Evolutionary conservation across 2,888 invertebrate genomes (phyloP).

Genomic region (Drosophila parthenogenetica): DNA sequence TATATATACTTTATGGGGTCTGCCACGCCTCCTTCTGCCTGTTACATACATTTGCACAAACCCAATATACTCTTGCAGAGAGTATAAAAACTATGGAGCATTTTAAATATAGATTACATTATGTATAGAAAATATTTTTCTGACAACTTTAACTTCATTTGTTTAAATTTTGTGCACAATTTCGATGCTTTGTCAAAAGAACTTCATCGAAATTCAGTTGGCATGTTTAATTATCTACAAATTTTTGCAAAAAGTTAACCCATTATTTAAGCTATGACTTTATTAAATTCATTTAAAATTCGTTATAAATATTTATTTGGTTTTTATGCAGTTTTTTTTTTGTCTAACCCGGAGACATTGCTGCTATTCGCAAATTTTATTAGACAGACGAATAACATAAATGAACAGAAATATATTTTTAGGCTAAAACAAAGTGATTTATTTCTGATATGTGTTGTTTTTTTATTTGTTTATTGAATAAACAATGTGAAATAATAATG

Average conservation of each 20-base stretch:
- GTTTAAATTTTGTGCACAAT: neutral
- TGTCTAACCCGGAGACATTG: neutral
- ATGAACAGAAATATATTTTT: slow-evolving; percentile 9
- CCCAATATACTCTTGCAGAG: no score
- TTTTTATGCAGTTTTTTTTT: neutral
- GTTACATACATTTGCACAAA: no score
- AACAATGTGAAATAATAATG: slow-evolving; percentile 6
- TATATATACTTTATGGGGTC: no score
- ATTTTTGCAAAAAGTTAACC: neutral
- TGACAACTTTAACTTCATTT: neutral
- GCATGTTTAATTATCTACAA: slow-evolving; percentile 1
- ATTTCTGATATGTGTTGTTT: slow-evolving; percentile 10
- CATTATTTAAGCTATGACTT: neutral
- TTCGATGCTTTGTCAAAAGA: neutral
- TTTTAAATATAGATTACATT: no score
- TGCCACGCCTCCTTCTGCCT: no score
- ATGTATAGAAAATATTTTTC: no score
- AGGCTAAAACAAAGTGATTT: slow-evolving; percentile 10
- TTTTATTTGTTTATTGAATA: slow-evolving; percentile 10
- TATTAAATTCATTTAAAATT: neutral
- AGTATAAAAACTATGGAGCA: no score
- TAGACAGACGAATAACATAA: slow-evolving; percentile 8
- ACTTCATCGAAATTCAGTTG: neutral
- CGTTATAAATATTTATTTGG: neutral
- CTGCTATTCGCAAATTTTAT: slow-evolving; percentile 2